Evolutionary conservation across 2,797 vertebrate species (phyloP), one percentile per base, ranked within the genome.

Genomic region (Pipistrellus pygmaeus): DNA sequence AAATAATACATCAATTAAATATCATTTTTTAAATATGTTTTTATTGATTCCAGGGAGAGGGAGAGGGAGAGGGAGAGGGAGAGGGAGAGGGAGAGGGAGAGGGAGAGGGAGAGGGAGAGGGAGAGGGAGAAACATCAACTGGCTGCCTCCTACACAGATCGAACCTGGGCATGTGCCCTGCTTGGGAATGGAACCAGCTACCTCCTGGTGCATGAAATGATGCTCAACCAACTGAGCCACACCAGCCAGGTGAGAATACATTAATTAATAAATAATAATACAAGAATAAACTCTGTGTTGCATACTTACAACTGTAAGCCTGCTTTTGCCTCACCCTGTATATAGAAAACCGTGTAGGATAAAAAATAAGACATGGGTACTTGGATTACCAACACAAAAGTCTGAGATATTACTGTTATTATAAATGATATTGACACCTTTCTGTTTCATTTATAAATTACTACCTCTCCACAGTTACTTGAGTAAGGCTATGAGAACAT

Each of bases 401-500:
- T 84, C 69, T 82, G 84, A 89, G 44, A 62, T 30, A 88, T 7
- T 38, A 41, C 38, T 62, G 83, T 32, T 55, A 80, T 88, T 93
- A 55, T 66, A 92, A 96, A 66, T 80, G 68, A 92, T 14, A 8
- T 4, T 76, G 75, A 27, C 17, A 85, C 21, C 14, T 94, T 94
- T 88, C 38, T 85, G 23, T 62, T 85, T 73, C 10, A 75, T 80
- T 91, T 88, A 66, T 55, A 95, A 95, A 88, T 83, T 90, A 90
- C 35, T 69, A 69, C 11, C 71, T 80, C 66, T 84, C 81, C 44
- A 80, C 3, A 41, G 27, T 76, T 48, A 89, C 35, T 18, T 89
- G 30, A 93, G 30, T 41, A 86, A 96, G 23, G 38, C 88, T 44
- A 71, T 18, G 85, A 51, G 84, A 46, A 95, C 35, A 77, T 20